Evolutionary conservation across 1,140 invertebrate genomes (phyloP).

Genomic region (Phthorimaea operculella): DNA sequence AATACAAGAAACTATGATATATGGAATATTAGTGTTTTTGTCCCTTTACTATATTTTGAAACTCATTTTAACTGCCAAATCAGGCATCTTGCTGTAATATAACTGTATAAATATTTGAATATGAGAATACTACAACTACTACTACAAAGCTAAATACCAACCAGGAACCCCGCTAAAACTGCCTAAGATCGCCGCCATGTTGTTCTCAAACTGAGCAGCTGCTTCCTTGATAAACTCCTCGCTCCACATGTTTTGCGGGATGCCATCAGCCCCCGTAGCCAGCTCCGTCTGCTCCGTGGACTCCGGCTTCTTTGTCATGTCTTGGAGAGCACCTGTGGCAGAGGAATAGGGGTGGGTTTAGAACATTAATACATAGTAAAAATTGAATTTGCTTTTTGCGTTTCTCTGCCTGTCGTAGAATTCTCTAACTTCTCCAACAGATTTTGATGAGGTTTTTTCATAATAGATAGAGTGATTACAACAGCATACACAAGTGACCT

Average conservation of each 20-base stretch:
- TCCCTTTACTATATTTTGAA: too few relatives aligned
- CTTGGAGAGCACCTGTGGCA: slow-evolving; percentile 68
- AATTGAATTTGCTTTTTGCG: too few relatives aligned
- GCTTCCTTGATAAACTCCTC: slow-evolving; percentile 74
- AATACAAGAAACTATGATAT: too few relatives aligned
- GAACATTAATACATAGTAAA: neutral
- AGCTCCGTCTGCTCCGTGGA: slow-evolving; percentile 23
- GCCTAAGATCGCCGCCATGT: slow-evolving; percentile 69
- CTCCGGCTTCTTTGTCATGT: slow-evolving; percentile 60
- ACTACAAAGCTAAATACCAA: slow-evolving; percentile 14
- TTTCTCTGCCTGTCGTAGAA: too few relatives aligned
- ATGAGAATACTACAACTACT: too few relatives aligned
- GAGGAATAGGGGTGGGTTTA: neutral
- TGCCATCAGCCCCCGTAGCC: slow-evolving; percentile 22
- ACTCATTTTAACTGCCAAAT: too few relatives aligned
- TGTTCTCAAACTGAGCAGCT: slow-evolving; percentile 71
- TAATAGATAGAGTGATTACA: too few relatives aligned
- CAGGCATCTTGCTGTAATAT: too few relatives aligned
- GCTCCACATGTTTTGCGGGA: slow-evolving; percentile 67
- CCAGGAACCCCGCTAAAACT: slow-evolving; percentile 57
- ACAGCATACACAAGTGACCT: neutral
- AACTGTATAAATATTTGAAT: too few relatives aligned
- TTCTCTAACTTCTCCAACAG: too few relatives aligned
- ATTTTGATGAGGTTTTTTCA: neutral
- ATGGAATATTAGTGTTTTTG: too few relatives aligned